Evolutionary conservation across 1,140 invertebrate genomes (phyloP), one percentile per base, ranked within the genome.

Genomic region (Cepaea nemoralis): DNA sequence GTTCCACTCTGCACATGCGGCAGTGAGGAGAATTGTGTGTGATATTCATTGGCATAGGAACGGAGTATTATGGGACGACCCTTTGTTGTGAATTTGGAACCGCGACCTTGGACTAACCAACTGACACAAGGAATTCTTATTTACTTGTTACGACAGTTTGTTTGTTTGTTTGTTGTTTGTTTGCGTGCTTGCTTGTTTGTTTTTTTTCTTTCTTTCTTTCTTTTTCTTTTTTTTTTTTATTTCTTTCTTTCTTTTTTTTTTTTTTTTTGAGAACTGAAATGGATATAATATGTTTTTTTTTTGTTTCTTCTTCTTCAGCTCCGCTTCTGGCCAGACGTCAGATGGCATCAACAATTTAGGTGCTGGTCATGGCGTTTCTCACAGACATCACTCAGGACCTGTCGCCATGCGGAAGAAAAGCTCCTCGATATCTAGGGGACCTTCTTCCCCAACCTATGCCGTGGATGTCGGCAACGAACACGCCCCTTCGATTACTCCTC

Each of bases 241-340:
- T 55, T 45, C 42, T 14, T 55, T 55, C n/a, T 3, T 55, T 14
- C n/a, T 14, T 10, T 22, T 55, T 22, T 10, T 3, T 2, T 55
- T 22, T 22, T 45, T 6, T 55, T 55, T 55, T 22, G n/a, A n/a
- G n/a, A n/a, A n/a, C n/a, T n/a, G n/a, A n/a, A n/a, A n/a, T n/a
- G n/a, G n/a, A n/a, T n/a, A n/a, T n/a, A n/a, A n/a, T n/a, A n/a
- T 22, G 19, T 22, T 14, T 3, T 3, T 55, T 55, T 45, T 16
- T 14, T 55, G 19, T 55, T 55, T 55, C 19, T 55, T 35, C 59
- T 78, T 67, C 45, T 59, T 37, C 80, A 83, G 83, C 83, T 83
- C 83, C 67, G 76, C 80, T n/a, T 83, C 83, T 27, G 80, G 40
- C 12, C 83, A 83, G 69, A 77, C 75, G 55, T 79, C 78, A 16